phyloP scores from a whole-genome alignment of 2,113 vertebrate genomes.

The Copsychus sechellarum region DNA sequence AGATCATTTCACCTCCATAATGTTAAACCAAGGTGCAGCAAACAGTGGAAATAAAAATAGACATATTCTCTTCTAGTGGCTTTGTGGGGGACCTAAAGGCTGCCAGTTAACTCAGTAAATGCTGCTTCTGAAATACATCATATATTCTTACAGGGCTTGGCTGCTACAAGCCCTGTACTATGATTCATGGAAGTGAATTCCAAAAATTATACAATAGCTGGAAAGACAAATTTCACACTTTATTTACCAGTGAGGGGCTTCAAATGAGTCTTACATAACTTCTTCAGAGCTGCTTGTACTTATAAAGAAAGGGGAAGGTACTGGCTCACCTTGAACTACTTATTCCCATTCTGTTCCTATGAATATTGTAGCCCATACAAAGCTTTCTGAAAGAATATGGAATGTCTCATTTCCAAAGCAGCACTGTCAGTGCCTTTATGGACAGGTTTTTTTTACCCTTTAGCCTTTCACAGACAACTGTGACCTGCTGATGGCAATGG shows the following conservation, averaged over 20 bases:
- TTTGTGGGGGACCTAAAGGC: not conserved
- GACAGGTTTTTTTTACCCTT: not conserved
- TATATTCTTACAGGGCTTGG: not conserved
- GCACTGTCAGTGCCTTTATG: not conserved
- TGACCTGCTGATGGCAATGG: not conserved
- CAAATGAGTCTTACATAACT: not conserved
- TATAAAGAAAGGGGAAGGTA: not conserved
- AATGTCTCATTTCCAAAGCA: rapidly evolving
- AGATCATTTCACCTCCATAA: not conserved
- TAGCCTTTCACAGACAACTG: not conserved
- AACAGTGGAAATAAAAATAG: not conserved
- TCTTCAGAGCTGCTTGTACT: not conserved
- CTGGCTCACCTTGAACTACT: not conserved
- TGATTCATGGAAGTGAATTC: not conserved
- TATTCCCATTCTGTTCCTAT: not conserved
- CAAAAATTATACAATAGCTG: not conserved
- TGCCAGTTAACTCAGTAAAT: not conserved
- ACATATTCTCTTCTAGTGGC: not conserved
- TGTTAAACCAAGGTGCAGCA: not conserved
- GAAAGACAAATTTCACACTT: not conserved
- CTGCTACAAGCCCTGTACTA: not conserved
- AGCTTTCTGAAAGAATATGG: not conserved
- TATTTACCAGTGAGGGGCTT: not conserved
- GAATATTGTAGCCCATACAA: not conserved
- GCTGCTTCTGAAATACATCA: not conserved